Percentiles rank a stretch among this genome's conserved stretches.
These are phyloP conservation scores for Psittacula echo DNA, from an alignment of 2,797 vertebrate species.

Conservation along the genomic window DNA sequence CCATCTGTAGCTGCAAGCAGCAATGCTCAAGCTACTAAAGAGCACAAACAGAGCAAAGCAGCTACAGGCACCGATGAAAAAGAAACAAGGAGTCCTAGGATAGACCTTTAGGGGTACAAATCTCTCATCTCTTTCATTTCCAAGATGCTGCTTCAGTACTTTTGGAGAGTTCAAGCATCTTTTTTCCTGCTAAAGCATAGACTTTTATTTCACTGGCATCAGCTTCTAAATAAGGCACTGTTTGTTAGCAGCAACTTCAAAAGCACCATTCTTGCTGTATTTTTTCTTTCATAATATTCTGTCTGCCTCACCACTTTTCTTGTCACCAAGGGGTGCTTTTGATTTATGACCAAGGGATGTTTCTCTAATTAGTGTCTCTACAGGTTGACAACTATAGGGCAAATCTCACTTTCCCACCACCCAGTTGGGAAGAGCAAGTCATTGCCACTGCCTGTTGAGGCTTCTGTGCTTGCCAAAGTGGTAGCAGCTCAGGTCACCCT, in stretches of 20 bases:
- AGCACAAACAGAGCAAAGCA: neutral
- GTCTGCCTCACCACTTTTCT: neutral
- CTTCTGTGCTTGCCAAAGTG: neutral
- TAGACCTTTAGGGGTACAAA: neutral
- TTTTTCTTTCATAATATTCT: neutral
- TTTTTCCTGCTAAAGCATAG: neutral
- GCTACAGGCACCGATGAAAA: neutral
- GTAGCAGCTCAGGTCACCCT: fast-evolving
- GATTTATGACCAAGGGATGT: neutral
- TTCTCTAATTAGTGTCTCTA: neutral
- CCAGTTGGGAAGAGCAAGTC: neutral
- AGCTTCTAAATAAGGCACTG: neutral
- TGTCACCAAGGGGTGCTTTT: neutral
- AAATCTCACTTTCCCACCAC: neutral
- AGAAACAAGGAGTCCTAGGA: neutral
- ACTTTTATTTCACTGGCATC: neutral
- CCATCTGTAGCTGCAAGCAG: neutral
- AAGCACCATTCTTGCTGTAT: neutral
- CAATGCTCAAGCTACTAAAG: neutral
- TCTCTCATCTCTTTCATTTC: neutral
- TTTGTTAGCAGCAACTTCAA: neutral
- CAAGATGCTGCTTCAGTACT: neutral
- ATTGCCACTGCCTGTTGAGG: fast-evolving
- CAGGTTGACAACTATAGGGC: neutral
- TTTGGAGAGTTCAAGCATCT: neutral